phyloP scores from a whole-genome alignment of 2,888 invertebrate species.

The Cactoblastis cactorum region DNA sequence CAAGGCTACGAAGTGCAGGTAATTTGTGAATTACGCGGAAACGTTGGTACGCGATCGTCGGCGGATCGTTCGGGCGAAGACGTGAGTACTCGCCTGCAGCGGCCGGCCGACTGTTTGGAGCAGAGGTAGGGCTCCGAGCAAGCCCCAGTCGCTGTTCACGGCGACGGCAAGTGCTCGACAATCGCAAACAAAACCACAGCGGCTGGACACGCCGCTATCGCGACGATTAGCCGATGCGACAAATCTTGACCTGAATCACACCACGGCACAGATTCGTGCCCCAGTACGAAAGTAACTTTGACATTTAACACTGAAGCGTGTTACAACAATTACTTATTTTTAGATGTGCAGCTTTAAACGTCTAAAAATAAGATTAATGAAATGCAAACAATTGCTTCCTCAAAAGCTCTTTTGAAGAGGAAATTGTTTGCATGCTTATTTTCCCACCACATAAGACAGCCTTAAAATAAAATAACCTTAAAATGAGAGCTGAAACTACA shows the following conservation, averaged over 20 bases:
- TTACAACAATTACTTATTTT: conserved; percentile 8
- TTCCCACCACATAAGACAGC: too few relatives aligned
- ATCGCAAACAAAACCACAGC: conserved; percentile 43
- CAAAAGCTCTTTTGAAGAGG: too few relatives aligned
- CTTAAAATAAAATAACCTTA: too few relatives aligned
- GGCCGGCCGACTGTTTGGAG: conserved; percentile 39
- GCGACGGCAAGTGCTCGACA: conserved; percentile 35
- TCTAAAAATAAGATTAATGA: background rate
- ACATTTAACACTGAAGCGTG: conserved; percentile 8
- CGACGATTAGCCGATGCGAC: conserved; percentile 21
- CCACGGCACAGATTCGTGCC: conserved; percentile 12
- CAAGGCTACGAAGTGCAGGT: conserved; percentile 41
- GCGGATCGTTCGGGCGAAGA: conserved; percentile 28
- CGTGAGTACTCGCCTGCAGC: conserved; percentile 44
- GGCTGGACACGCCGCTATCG: conserved; percentile 35
- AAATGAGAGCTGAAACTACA: too few relatives aligned
- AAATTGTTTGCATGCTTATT: too few relatives aligned
- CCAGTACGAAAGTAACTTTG: conserved; percentile 8
- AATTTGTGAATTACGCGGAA: conserved; percentile 43
- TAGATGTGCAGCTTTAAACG: background rate
- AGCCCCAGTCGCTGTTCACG: conserved; percentile 28
- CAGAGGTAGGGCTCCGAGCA: background rate
- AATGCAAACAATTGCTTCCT: background rate
- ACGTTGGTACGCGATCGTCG: conserved; percentile 29
- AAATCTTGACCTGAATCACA: conserved; percentile 14